Evolutionary conservation across 2,888 invertebrate genomes (phyloP).

Genomic region (Synergus umbraculus): DNA sequence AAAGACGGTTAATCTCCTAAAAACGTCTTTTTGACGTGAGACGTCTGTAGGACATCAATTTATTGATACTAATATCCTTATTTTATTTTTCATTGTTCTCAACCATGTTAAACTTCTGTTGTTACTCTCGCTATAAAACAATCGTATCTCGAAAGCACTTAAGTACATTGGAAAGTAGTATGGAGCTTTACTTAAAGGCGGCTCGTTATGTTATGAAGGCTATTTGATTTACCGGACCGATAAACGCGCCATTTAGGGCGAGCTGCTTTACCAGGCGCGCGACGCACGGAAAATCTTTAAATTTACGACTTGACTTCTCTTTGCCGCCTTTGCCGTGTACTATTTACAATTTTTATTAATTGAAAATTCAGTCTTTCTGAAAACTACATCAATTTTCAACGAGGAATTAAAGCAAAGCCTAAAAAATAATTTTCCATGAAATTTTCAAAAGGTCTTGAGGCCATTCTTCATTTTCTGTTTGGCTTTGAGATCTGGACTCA

Average conservation of each 20-base stretch:
- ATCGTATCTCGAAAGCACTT: neutral
- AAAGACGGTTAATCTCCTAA: no score
- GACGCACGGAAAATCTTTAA: neutral
- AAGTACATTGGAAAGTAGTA: neutral
- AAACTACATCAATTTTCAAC: no score
- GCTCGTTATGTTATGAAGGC: neutral
- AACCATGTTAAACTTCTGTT: no score
- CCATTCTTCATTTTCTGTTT: neutral
- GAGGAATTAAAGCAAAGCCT: no score
- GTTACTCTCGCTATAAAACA: no score
- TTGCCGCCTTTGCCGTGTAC: neutral
- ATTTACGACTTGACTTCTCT: neutral
- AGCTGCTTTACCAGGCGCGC: neutral
- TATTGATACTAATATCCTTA: no score
- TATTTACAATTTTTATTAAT: no score
- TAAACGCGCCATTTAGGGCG: neutral
- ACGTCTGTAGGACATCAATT: no score
- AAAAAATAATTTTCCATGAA: neutral
- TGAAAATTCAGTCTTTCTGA: no score
- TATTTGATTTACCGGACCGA: neutral
- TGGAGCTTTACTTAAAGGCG: neutral
- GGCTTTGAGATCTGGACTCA: neutral
- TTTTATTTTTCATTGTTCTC: no score
- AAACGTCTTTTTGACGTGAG: no score
- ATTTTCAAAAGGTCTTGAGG: neutral